Conservation (phyloP, 2,888 invertebrate genomes). For the Acrobasis suavella region DNA sequence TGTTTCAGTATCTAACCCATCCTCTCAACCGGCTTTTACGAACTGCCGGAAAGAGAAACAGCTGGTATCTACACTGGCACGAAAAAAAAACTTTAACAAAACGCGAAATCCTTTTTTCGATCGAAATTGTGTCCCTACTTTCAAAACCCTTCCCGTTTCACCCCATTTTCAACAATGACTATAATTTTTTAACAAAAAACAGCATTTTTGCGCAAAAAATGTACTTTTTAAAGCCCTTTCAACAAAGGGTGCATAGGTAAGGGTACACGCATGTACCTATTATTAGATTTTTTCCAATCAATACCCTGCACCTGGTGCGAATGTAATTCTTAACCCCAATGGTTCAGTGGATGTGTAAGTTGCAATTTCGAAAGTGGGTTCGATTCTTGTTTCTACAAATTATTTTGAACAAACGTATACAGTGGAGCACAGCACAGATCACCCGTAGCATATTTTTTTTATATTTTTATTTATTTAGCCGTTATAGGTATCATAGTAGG, state of each 20-base stretch:
- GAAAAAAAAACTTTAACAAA: no score
- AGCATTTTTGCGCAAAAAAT: slow-evolving; percentile 8
- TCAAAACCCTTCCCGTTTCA: background rate
- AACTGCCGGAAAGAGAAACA: no score
- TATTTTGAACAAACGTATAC: background rate
- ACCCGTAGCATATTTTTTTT: no score
- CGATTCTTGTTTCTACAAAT: background rate
- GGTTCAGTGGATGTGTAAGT: background rate
- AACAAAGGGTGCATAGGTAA: slow-evolving; percentile 1
- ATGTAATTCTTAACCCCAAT: background rate
- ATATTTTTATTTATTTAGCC: no score
- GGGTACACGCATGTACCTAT: background rate
- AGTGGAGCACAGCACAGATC: no score
- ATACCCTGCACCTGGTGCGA: background rate
- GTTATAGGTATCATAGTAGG: no score
- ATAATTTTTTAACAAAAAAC: slow-evolving; percentile 2
- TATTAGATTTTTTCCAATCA: slow-evolving; percentile 3
- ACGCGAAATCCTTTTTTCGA: no score
- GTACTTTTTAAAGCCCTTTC: background rate
- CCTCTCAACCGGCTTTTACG: no score
- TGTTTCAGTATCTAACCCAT: no score
- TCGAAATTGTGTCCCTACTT: background rate
- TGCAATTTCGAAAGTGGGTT: background rate
- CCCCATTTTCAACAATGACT: background rate
- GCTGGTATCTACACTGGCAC: no score